These are phyloP conservation scores for Sebastes hopkinsi DNA, from an alignment of 2,797 vertebrate species.

Conservation along the genomic window DNA sequence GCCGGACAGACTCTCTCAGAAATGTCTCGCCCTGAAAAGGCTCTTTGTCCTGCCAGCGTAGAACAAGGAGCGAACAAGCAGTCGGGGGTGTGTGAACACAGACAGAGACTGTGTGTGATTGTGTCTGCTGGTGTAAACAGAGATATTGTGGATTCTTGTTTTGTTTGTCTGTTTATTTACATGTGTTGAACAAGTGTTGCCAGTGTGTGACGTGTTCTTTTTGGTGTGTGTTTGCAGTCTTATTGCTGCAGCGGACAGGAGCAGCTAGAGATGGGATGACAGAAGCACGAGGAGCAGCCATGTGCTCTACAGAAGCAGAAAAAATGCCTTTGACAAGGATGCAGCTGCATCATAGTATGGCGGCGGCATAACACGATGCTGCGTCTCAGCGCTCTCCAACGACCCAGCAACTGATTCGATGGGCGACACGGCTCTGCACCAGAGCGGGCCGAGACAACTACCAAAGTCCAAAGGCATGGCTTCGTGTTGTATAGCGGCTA, in stretches of 20 bases:
- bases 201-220: not conserved
- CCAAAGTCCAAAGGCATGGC: constrained; percentile 29
- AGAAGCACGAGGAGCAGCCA: constrained; percentile 68
- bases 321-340: constrained; percentile 55
- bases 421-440: constrained; percentile 30
- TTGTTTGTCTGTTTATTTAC: constrained; percentile 35
- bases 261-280: constrained; percentile 66
- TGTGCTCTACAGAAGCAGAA: constrained; percentile 68
- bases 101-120: constrained; percentile 34
- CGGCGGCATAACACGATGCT: constrained; percentile 44
- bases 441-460: not conserved
- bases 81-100: constrained; percentile 55
- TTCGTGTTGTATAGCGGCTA: constrained; percentile 31
- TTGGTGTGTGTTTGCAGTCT: constrained; percentile 9
- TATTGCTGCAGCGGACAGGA: constrained; percentile 56
- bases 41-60: constrained; percentile 70
- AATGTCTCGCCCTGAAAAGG: constrained; percentile 60
- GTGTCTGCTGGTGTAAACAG: constrained; percentile 37
- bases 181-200: constrained; percentile 32
- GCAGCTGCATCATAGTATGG: constrained; percentile 55
- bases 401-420: constrained; percentile 33
- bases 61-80: constrained; percentile 67
- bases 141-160: constrained; percentile 33
- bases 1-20: constrained; percentile 62
- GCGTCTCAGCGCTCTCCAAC: constrained; percentile 22